Evolutionary conservation across 2,113 vertebrate genomes (phyloP), one percentile per base, ranked within the genome.

Genomic region (Sardina pilchardus): DNA sequence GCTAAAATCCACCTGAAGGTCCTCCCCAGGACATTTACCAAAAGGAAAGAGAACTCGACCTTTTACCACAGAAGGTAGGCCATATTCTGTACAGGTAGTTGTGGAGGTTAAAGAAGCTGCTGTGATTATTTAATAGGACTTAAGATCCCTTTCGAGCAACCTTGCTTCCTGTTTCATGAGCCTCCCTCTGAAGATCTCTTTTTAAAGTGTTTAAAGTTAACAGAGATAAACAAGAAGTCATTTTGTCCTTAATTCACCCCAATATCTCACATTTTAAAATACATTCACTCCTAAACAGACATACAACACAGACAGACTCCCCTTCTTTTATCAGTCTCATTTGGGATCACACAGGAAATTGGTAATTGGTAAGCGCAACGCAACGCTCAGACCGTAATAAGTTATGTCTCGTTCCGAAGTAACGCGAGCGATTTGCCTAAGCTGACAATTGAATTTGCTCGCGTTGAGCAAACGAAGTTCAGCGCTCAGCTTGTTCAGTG

Each of bases 1-100:
- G 94, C 94, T 86, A 94, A 95, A 85, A 96, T 99, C 88, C 94
- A 94, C 7, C 91, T 99, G 89, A 96, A 93, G 89, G 94, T 96
- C 2, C 93, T 99, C 30, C 98, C 98, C 0, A 78, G 94, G 88
- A 96, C 95, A 50, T 99, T 99, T 91, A 95, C 95, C 36, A 98
- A 95, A 91, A 96, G 96, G 86, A 96, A 88, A 93, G 96, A 98
- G 90, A 99, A 99, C 94, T 96, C 96, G 81, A 98, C 97, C 0
- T 90, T 93, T 87, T 99, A 95, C 89, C 91, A 91, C 56, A 91
- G 47, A 21, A 91, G 84, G 98, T 99, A 95, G 95, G 97, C 6
- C 14, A 71, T 30, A 12, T 9, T 44, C 94, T 45, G 1, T 44
- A 5, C 12, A 63, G 56, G 24, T n/a, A 1, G 24, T n/a, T 24